Evolutionary conservation across 2,113 vertebrate genomes (phyloP).

Genomic region (Cyanoramphus novaezelandiae): DNA sequence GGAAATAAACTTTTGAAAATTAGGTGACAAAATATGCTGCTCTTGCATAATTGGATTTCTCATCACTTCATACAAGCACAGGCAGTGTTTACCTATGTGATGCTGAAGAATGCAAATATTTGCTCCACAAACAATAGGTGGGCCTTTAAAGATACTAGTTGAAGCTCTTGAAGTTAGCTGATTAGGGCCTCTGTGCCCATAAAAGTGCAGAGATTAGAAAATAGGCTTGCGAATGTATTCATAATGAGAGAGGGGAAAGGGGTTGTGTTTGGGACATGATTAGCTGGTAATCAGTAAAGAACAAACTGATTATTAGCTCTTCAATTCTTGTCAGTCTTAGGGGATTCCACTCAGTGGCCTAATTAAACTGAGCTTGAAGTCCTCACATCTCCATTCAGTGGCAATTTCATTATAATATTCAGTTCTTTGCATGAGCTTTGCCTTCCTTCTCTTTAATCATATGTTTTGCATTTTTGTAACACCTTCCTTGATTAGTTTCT

Average conservation of each 20-base stretch:
- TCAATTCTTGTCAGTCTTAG: constrained; percentile 83
- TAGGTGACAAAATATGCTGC: background rate
- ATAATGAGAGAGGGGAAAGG: constrained; percentile 74
- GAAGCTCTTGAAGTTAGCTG: constrained; percentile 73
- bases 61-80: constrained; percentile 5
- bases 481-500: constrained; percentile 87
- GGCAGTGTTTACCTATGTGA: constrained; percentile 52
- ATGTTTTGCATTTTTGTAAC: constrained; percentile 82
- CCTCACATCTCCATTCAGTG: constrained; percentile 81
- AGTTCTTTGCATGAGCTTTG: constrained; percentile 75
- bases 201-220: constrained; percentile 70
- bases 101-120: constrained; percentile 79
- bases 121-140: constrained; percentile 74
- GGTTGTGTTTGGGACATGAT: constrained; percentile 85
- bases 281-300: constrained; percentile 92
- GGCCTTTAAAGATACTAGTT: constrained; percentile 72
- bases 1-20: constrained; percentile 20
- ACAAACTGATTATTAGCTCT: constrained; percentile 93
- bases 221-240: constrained; percentile 74
- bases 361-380: constrained; percentile 83
- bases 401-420: constrained; percentile 76
- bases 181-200: constrained; percentile 68
- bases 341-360: constrained; percentile 84
- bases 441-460: constrained; percentile 82
- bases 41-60: constrained; percentile 27